Conservation (phyloP, 2,113 vertebrate species). For the Fulmarus glacialis region DNA sequence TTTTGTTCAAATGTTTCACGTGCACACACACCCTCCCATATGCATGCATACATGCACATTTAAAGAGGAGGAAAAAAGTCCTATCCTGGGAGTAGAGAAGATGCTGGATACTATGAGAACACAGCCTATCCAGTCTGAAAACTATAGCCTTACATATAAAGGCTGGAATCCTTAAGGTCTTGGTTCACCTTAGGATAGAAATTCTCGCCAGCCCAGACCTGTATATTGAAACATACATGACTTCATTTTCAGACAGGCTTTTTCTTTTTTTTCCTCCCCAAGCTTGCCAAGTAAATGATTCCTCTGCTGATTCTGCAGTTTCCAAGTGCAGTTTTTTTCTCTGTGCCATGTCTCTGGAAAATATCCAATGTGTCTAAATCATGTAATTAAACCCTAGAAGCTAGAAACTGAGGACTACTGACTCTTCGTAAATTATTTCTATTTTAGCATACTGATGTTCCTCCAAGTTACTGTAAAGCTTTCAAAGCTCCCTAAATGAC, state of each 20-base stretch:
- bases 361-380: background rate
- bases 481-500: conserved; percentile 23
- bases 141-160: background rate
- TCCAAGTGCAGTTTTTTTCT: conserved; percentile 8
- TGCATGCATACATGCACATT: background rate
- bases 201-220: conserved; percentile 12
- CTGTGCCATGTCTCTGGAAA: conserved; percentile 19
- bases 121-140: background rate
- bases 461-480: background rate
- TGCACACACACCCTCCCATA: background rate
- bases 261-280: background rate
- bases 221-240: conserved; percentile 25
- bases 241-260: conserved; percentile 30
- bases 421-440: background rate
- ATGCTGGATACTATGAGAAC: background rate
- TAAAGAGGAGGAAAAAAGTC: background rate
- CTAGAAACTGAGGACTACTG: background rate
- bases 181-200: conserved; percentile 23
- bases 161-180: background rate
- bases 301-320: conserved; percentile 57
- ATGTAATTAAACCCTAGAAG: conserved; percentile 36
- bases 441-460: background rate
- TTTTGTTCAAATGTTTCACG: background rate
- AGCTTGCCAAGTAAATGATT: conserved; percentile 37
- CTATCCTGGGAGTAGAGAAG: background rate